phyloP scores from a whole-genome alignment of 2,797 vertebrate species.

The Australoheros facetus region DNA sequence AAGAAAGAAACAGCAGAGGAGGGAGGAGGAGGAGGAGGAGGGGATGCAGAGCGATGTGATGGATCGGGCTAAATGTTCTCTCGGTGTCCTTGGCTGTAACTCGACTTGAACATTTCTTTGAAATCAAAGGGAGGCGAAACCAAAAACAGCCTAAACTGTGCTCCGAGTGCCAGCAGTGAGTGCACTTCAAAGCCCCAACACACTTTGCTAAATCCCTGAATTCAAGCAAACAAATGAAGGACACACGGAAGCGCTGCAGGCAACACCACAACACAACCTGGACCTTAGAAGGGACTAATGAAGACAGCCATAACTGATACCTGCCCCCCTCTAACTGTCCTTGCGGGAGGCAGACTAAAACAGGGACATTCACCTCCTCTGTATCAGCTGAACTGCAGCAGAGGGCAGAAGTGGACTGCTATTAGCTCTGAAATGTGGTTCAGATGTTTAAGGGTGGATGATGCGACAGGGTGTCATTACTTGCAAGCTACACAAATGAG shows the following conservation, averaged over 20 bases:
- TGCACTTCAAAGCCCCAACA: slow-evolving; percentile 8
- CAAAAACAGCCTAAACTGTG: not conserved
- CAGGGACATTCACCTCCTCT: not conserved
- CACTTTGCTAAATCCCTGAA: slow-evolving; percentile 1
- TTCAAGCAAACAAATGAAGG: slow-evolving; percentile 13
- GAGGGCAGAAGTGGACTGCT: not conserved
- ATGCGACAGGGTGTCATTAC: not conserved
- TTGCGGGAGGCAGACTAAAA: not conserved
- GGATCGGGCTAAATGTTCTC: not conserved
- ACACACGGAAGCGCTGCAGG: not conserved
- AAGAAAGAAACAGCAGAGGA: not conserved
- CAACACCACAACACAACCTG: not conserved
- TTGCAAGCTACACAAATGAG: not conserved
- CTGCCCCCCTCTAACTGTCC: not conserved
- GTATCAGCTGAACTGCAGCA: slow-evolving; percentile 1
- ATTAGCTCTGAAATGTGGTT: not conserved
- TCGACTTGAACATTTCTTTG: slow-evolving; percentile 12
- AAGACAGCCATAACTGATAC: slow-evolving; percentile 9
- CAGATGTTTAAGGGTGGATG: not conserved
- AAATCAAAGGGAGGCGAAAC: slow-evolving; percentile 2
- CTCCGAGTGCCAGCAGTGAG: not conserved
- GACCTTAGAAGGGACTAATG: slow-evolving; percentile 2
- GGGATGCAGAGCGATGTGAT: not conserved
- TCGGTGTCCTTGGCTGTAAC: slow-evolving; percentile 31
- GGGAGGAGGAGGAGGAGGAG: not conserved